Evolutionary conservation across 92 coral and sea anemone species (phyloP).

Genomic region (Phenganax marumi): DNA sequence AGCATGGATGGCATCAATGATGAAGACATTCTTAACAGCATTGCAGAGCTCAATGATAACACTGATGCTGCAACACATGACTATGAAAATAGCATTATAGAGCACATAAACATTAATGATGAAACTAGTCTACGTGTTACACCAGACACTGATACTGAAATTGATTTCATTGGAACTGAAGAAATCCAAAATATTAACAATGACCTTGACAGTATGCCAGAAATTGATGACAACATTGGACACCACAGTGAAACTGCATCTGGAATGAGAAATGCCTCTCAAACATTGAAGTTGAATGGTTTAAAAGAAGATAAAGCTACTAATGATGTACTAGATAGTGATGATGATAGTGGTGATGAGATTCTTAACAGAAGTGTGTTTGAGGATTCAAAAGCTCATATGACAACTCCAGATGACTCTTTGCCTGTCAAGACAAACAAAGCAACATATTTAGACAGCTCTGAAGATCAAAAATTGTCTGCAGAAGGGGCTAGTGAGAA

Average conservation of each 20-base stretch:
- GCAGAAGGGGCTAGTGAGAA: not conserved
- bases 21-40: not conserved
- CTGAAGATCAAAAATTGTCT: not conserved
- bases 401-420: not conserved
- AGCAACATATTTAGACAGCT: not conserved
- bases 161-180: too few species aligned
- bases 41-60: not conserved
- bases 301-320: not conserved
- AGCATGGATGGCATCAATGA: not conserved
- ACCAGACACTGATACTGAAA: too few species aligned
- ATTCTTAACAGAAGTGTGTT: conserved; percentile 3
- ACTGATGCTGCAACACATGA: not conserved
- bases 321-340: not conserved
- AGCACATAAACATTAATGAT: too few species aligned
- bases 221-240: not conserved
- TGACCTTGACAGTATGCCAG: not conserved
- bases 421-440: not conserved
- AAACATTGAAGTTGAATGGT: not conserved
- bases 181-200: not conserved
- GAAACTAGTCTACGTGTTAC: too few species aligned
- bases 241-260: not conserved
- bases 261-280: not conserved
- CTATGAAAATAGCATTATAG: too few species aligned
- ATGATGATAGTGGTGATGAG: conserved; percentile 7
- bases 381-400: not conserved